Evolutionary conservation across 1,140 invertebrate genomes (phyloP), one percentile per base, ranked within the genome.

Genomic region (Drosophila truncata): DNA sequence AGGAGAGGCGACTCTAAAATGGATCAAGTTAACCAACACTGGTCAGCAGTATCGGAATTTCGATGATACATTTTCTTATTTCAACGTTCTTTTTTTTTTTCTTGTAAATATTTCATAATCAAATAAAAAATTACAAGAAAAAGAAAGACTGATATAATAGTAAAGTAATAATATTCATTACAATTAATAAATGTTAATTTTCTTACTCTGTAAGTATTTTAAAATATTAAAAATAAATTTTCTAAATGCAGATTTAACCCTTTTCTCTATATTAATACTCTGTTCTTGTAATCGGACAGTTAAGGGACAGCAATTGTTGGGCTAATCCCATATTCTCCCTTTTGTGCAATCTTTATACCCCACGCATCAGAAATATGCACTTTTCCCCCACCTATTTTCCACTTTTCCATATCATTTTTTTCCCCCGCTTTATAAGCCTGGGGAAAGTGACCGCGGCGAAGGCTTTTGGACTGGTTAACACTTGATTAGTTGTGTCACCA

Each of bases 401-500:
- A 27, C 9, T 60, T 2, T 42, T 20, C 8, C 14, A 18, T 9
- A 13, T 35, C 31, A 4, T n/a, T 61, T 6, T 25, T 61, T 47
- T 63, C 1, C 7, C 14, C 61, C 31, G 1, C 52, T 41, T 7
- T 29, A 35, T 29, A 27, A 31, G 35, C 33, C 39, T 37, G n/a
- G 27, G 59, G 41, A 67, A 69, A 69, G 63, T 69, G 63, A 69
- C 66, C 66, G 64, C 66, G 67, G 44, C 35, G 64, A 65, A 67
- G 64, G 64, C 64, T 58, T 70, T 69, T 57, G 67, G 67, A 73
- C 70, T 72, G 70, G 67, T 79, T 70, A 62, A 82, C 83, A 70
- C 78, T 85, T 87, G 82, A 85, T 86, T 85, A 86, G 82, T 74
- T 78, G 64, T 64, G 70, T 64, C 63, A 50, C 60, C 61, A 33